Conservation (phyloP, 2,888 invertebrate species). For the Altica lythri region DNA sequence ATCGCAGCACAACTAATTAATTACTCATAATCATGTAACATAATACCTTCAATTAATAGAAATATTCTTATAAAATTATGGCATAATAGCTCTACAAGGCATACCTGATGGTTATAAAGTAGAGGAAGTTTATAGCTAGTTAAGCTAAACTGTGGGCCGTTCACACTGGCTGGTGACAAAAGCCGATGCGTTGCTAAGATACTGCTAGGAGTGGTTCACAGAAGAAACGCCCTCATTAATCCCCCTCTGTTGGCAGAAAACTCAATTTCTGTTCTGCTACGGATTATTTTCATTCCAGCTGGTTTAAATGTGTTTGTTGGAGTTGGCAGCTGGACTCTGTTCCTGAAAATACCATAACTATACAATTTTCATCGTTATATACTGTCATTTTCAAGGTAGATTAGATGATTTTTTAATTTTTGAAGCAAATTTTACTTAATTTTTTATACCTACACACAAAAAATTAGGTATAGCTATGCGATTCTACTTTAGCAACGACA, state of each 20-base stretch:
- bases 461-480: too few species aligned
- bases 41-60: conserved; percentile 34
- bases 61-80: conserved; percentile 34
- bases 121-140: conserved; percentile 45
- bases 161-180: conserved; percentile 46
- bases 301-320: too few species aligned
- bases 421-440: too few species aligned
- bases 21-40: conserved; percentile 27
- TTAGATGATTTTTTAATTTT: too few species aligned
- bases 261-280: too few species aligned
- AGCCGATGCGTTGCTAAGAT: conserved; percentile 54
- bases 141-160: conserved; percentile 51
- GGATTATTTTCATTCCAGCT: too few species aligned
- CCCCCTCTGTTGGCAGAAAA: conserved; percentile 19
- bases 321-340: too few species aligned
- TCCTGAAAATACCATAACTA: too few species aligned
- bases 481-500: too few species aligned
- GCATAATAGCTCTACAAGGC: conserved; percentile 29
- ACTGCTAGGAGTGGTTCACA: conserved; percentile 43
- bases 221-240: conserved; percentile 26
- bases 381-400: too few species aligned
- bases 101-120: conserved; percentile 34
- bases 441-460: too few species aligned
- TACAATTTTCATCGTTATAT: too few species aligned
- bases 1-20: conserved; percentile 30